Percentiles rank a stretch among this genome's conserved stretches.
Evolutionary conservation across 53 echinoderm and acorn worm genomes (phyloP).

Genomic region (Pentamera pediparva): DNA sequence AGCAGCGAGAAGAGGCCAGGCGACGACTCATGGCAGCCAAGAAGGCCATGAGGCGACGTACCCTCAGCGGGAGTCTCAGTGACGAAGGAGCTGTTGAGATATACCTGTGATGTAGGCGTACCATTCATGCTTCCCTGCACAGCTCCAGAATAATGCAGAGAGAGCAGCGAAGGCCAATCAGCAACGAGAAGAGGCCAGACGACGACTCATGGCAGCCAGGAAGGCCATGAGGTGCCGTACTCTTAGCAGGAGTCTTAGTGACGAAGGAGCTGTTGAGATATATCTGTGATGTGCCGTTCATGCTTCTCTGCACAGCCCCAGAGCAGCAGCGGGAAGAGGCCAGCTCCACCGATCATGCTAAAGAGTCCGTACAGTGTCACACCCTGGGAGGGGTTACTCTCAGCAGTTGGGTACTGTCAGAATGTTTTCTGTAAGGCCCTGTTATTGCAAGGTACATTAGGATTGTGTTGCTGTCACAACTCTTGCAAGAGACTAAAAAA

Average conservation of each 20-base stretch:
- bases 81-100: constrained; percentile 27
- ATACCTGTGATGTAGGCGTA: not conserved
- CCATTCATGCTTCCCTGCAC: too few relatives aligned
- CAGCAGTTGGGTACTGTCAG: too few relatives aligned
- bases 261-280: constrained; percentile 22
- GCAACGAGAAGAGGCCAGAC: constrained; percentile 64
- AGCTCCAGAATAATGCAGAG: constrained; percentile 45
- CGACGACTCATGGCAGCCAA: constrained; percentile 64
- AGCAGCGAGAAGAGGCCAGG: constrained; percentile 66
- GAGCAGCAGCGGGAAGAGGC: too few relatives aligned
- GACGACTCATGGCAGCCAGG: constrained; percentile 62
- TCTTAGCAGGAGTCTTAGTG: constrained; percentile 20
- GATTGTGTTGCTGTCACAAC: too few relatives aligned
- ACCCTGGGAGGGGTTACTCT: too few relatives aligned
- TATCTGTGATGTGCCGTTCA: constrained; percentile 11
- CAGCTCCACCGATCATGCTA: too few relatives aligned
- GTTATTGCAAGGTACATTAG: too few relatives aligned
- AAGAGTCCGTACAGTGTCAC: too few relatives aligned
- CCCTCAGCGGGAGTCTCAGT: constrained; percentile 26
- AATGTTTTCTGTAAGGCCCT: too few relatives aligned
- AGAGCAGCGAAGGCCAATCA: constrained; percentile 62
- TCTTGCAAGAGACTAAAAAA: too few relatives aligned
- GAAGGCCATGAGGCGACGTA: constrained; percentile 38
- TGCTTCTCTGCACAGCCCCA: too few relatives aligned
- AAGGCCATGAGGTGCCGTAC: constrained; percentile 39